Percentiles rank a stretch among this genome's conserved stretches.
Conservation (phyloP, 2,888 invertebrate genomes). For the Melanargia galathea region DNA sequence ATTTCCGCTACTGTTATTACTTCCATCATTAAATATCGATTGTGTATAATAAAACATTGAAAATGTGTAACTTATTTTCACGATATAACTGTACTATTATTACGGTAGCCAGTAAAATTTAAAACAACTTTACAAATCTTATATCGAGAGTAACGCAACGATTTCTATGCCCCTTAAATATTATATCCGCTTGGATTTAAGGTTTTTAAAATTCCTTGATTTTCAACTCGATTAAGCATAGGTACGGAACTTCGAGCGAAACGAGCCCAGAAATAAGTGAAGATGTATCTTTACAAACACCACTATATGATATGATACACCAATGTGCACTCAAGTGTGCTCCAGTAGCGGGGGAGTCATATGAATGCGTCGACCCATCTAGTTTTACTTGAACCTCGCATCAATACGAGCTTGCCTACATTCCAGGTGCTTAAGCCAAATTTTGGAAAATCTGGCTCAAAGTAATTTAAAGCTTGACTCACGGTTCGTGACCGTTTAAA, state of each 20-base stretch:
- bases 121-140: neutral
- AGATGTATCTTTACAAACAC: too few relatives aligned
- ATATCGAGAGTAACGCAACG: neutral
- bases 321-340: too few relatives aligned
- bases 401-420: neutral
- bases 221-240: too few relatives aligned
- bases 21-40: constrained; percentile 20
- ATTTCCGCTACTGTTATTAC: constrained; percentile 21
- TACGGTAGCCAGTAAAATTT: neutral
- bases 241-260: too few relatives aligned
- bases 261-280: too few relatives aligned
- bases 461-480: constrained; percentile 17
- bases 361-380: neutral
- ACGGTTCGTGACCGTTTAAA: constrained; percentile 23
- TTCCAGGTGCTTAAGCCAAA: constrained; percentile 13
- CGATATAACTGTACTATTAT: neutral
- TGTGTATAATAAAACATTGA: constrained; percentile 20
- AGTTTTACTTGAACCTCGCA: neutral
- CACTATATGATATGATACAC: too few relatives aligned
- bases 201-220: too few relatives aligned
- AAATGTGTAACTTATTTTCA: neutral
- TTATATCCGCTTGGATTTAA: too few relatives aligned
- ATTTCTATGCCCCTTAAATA: neutral
- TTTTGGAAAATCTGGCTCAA: constrained; percentile 11
- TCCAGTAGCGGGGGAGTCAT: neutral